Conservation (phyloP, 2,888 invertebrate species). For the Teleiodes luculella region DNA sequence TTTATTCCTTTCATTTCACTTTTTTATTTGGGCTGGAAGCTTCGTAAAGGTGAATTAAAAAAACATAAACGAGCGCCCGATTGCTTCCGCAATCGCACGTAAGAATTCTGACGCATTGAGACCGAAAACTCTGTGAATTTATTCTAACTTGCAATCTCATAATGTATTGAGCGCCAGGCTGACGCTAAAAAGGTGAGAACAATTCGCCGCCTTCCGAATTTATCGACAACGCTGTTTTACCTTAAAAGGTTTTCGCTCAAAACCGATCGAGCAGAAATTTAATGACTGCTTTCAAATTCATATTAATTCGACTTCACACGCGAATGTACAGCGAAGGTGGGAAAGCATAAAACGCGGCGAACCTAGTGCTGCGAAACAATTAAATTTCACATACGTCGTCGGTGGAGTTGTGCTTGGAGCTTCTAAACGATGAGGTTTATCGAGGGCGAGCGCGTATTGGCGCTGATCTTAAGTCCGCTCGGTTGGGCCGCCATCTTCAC, state of each 20-base stretch:
- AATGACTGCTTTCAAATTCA: conserved; percentile 71
- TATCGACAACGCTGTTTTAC: conserved; percentile 62
- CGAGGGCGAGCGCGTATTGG: conserved; percentile 33
- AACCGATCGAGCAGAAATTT: conserved; percentile 70
- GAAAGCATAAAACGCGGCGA: conserved; percentile 53
- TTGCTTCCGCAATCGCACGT: conserved; percentile 27
- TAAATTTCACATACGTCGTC: conserved; percentile 70
- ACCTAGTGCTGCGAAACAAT: conserved; percentile 72
- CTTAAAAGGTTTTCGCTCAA: conserved; percentile 67
- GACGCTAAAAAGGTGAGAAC: conserved; percentile 40
- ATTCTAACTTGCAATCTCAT: conserved; percentile 4
- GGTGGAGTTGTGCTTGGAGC: conserved; percentile 54
- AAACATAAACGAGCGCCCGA: conserved; percentile 36
- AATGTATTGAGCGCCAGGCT: conserved; percentile 2
- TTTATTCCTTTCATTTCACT: conserved; percentile 38
- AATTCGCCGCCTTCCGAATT: conserved; percentile 42
- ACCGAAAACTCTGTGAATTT: conserved; percentile 8
- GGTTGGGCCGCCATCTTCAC: conserved; percentile 58
- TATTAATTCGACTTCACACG: conserved; percentile 63
- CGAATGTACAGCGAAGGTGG: conserved; percentile 51
- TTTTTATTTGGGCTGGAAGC: conserved; percentile 35
- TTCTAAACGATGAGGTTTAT: conserved; percentile 47
- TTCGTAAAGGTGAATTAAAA: conserved; percentile 43
- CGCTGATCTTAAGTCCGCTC: conserved; percentile 62
- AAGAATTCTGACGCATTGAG: conserved; percentile 19